Conservation (phyloP, 2,888 invertebrate genomes). For the Pachymerium ferrugineum region DNA sequence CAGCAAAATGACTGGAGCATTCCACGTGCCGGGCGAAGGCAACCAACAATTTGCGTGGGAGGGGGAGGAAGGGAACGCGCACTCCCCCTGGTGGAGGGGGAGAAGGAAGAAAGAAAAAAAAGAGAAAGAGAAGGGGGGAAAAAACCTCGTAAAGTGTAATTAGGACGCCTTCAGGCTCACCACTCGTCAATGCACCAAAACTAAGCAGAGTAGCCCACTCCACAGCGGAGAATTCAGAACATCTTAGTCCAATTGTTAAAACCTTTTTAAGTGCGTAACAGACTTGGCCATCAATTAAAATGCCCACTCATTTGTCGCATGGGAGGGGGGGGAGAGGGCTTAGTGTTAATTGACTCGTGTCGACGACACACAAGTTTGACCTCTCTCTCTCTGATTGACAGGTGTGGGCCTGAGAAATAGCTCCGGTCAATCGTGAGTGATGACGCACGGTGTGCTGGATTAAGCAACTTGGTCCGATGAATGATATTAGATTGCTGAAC, state of each 20-base stretch:
- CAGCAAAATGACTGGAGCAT: slow-evolving; percentile 21
- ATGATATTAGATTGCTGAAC: slow-evolving; percentile 3
- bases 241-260: too few species aligned
- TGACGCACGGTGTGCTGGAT: background rate
- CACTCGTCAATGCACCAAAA: slow-evolving; percentile 21
- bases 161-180: slow-evolving; percentile 21
- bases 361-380: background rate
- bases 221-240: background rate
- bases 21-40: slow-evolving; percentile 21
- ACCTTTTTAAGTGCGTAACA: too few species aligned
- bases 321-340: slow-evolving; percentile 1
- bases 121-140: slow-evolving; percentile 13
- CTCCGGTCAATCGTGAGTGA: background rate
- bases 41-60: slow-evolving; percentile 21
- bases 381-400: background rate
- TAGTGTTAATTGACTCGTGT: slow-evolving; percentile 18
- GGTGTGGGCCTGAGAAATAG: background rate
- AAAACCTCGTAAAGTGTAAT: slow-evolving; percentile 20
- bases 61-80: slow-evolving; percentile 18
- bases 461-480: slow-evolving; percentile 2
- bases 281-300: slow-evolving; percentile 9
- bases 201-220: slow-evolving; percentile 11
- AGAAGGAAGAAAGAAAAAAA: background rate
- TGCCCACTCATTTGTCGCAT: slow-evolving; percentile 1
- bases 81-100: slow-evolving; percentile 15